Evolutionary conservation across 2,797 vertebrate genomes (phyloP), one percentile per base, ranked within the genome.

Genomic region (Meriones psammophilus): DNA sequence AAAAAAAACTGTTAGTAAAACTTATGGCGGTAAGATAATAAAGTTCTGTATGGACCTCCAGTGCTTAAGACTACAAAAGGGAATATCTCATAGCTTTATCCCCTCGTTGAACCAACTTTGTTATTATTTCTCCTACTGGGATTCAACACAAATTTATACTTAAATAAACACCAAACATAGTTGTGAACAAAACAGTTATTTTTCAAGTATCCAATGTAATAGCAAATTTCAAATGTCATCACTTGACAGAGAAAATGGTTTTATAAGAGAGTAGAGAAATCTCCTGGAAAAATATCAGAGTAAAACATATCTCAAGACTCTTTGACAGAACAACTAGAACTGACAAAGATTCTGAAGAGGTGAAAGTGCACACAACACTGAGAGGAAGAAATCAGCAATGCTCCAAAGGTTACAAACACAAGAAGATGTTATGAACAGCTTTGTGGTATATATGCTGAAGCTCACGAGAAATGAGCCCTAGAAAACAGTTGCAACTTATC

Each of bases 101-200:
- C 77, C 36, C 56, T 60, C 83, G 2, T 28, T 91, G 88, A 87
- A 79, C 20, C 86, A 54, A 42, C 64, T 92, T 92, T 86, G 81
- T 92, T 95, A 97, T 90, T 86, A 83, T 73, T 96, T 94, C 92
- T 93, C 56, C 93, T 84, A 77, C 64, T 69, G 22, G 78, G 88
- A 36, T 93, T 90, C 64, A 83, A 90, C 8, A 58, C 22, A 89
- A 54, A 94, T 64, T 94, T 77, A 78, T 83, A 78, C 50, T 89
- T 83, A 64, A 58, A 56, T 94, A 89, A 64, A 42, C 18, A 92
- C 54, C 85, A 78, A 83, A 64, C 80, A 4, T 78, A 88, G 8
- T 46, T 88, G 3, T 64, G 50, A 94, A 64, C 3, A 93, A 71
- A 95, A 92, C 60, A 77, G 56, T 86, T 56, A 88, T 88, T 93